phyloP scores from a whole-genome alignment of 1,140 invertebrate genomes.

The Drusus annulatus region DNA sequence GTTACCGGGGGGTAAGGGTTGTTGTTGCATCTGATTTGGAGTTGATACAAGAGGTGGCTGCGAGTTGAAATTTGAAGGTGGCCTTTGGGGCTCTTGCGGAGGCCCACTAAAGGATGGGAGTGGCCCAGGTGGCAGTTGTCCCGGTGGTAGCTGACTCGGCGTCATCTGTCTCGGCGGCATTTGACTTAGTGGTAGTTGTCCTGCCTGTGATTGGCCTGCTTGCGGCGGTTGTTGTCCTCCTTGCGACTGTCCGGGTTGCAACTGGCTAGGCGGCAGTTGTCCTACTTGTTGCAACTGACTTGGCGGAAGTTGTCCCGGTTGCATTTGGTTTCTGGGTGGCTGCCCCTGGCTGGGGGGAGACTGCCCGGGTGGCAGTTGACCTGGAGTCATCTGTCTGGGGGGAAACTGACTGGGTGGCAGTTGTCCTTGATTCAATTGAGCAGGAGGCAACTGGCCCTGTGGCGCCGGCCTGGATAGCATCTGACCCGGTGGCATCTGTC shows the following conservation, averaged over 20 bases:
- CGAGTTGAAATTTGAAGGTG: constrained; percentile 20
- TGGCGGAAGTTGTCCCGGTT: constrained; percentile 5
- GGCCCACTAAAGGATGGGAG: background rate
- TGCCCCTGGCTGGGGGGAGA: background rate
- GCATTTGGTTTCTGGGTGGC: background rate
- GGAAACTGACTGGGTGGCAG: constrained; percentile 57
- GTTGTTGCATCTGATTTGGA: constrained; percentile 4
- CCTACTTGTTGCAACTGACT: constrained; percentile 59
- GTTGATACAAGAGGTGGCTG: background rate
- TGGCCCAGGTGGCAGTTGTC: background rate
- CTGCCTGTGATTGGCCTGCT: background rate
- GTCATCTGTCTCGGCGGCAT: constrained; percentile 12
- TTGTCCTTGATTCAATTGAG: constrained; percentile 61
- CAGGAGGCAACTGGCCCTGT: constrained; percentile 55
- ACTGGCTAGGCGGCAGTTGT: constrained; percentile 58
- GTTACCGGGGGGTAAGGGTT: background rate
- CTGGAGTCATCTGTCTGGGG: constrained; percentile 44
- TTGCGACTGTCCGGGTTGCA: background rate
- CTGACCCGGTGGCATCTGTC: background rate
- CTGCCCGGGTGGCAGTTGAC: constrained; percentile 37
- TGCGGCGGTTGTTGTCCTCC: constrained; percentile 1
- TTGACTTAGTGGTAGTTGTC: background rate
- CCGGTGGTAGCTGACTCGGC: constrained; percentile 18
- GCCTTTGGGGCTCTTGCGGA: background rate
- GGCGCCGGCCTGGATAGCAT: background rate